phyloP scores from a whole-genome alignment of 2,113 vertebrate species.

The Amphilophus citrinellus region DNA sequence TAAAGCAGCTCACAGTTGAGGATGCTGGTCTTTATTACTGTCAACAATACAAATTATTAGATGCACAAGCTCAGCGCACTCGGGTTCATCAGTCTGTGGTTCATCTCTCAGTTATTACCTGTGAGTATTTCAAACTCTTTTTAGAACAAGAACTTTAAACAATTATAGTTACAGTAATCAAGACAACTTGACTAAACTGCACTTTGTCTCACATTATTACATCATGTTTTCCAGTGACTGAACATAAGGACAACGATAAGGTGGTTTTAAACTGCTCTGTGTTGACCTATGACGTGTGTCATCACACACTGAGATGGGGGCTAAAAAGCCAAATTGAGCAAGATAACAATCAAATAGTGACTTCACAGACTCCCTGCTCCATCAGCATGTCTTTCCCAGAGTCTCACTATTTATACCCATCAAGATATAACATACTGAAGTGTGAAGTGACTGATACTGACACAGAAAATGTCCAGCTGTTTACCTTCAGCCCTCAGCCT shows the following conservation, averaged over 20 bases:
- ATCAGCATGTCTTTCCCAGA: accelerated
- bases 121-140: not conserved
- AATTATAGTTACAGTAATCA: too few species aligned
- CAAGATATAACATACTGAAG: not conserved
- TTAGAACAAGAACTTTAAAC: not conserved
- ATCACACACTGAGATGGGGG: not conserved
- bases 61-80: not conserved
- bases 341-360: accelerated
- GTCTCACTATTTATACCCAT: not conserved
- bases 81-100: not conserved
- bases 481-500: not conserved
- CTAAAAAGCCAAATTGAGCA: accelerated
- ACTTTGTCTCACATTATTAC: not conserved
- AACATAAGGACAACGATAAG: not conserved
- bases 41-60: not conserved
- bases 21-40: not conserved
- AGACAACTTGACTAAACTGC: too few species aligned
- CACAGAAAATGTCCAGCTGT: not conserved
- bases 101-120: not conserved
- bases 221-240: not conserved
- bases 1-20: not conserved
- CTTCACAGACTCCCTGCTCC: not conserved
- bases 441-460: not conserved
- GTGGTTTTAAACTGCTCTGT: not conserved
- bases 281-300: not conserved